phyloP scores from a whole-genome alignment of 2,113 vertebrate genomes.

The Laticauda colubrina region DNA sequence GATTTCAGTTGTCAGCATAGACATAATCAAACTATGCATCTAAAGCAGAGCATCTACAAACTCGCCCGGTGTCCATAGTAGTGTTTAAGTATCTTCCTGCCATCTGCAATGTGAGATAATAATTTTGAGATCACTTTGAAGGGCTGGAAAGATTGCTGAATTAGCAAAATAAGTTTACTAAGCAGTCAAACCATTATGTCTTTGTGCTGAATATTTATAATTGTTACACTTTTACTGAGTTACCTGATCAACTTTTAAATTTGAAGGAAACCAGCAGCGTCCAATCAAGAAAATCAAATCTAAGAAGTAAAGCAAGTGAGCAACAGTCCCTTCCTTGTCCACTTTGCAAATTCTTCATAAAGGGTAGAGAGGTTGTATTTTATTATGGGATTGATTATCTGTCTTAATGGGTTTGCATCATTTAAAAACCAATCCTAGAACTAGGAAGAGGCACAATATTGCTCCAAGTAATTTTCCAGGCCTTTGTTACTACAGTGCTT shows the following conservation, averaged over 20 bases:
- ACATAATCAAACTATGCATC: neutral
- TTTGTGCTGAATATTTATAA: neutral
- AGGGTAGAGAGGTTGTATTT: conserved; percentile 58
- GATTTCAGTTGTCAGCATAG: neutral
- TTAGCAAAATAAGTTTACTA: neutral
- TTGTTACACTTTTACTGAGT: neutral
- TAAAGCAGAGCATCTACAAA: neutral
- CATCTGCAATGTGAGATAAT: neutral
- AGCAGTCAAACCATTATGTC: neutral
- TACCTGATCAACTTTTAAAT: neutral
- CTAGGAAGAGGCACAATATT: conserved; percentile 28
- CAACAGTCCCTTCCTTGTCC: conserved; percentile 25
- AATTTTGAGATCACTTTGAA: neutral
- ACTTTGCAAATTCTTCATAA: conserved; percentile 39
- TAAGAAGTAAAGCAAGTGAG: conserved; percentile 6
- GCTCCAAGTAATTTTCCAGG: conserved; percentile 66
- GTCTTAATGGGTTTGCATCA: conserved; percentile 58
- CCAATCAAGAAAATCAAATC: neutral
- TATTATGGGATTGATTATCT: conserved; percentile 65
- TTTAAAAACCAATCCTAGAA: conserved; percentile 40
- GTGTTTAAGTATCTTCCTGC: neutral
- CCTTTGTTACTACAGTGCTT: conserved; percentile 46
- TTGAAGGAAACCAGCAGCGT: neutral
- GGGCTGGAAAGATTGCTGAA: neutral
- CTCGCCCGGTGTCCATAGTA: neutral